These are phyloP conservation scores for Ahaetulla prasina DNA, from an alignment of 2,113 vertebrate species.

Conservation along the genomic window DNA sequence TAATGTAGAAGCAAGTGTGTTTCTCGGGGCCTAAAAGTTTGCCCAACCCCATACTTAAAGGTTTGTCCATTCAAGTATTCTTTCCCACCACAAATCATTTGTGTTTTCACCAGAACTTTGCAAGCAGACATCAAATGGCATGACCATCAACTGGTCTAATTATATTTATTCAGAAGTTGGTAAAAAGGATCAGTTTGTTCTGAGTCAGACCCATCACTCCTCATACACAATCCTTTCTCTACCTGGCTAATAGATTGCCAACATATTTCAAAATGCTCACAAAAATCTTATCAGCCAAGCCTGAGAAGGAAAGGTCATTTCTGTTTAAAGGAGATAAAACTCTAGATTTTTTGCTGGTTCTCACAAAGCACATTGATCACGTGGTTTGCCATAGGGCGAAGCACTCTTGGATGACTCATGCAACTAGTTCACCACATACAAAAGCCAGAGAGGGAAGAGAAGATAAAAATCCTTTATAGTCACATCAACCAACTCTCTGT, in stretches of 20 bases:
- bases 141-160: background rate
- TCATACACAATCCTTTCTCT: rapidly evolving
- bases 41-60: background rate
- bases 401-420: background rate
- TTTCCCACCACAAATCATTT: background rate
- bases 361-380: background rate
- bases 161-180: background rate
- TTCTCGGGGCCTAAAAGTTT: background rate
- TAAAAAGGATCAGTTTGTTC: background rate
- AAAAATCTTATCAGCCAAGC: constrained; percentile 25
- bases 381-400: background rate
- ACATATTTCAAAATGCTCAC: constrained; percentile 20
- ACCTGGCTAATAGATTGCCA: background rate
- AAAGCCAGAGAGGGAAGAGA: background rate
- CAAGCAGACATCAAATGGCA: background rate
- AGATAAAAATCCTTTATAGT: background rate
- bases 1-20: background rate
- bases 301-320: constrained; percentile 26
- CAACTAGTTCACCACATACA: background rate
- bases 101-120: background rate
- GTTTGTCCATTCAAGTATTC: background rate
- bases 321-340: constrained; percentile 50
- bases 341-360: background rate
- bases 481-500: background rate
- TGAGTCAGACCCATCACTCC: background rate